Evolutionary conservation across 2,113 vertebrate genomes (phyloP).

Genomic region (Ammodytes marinus): DNA sequence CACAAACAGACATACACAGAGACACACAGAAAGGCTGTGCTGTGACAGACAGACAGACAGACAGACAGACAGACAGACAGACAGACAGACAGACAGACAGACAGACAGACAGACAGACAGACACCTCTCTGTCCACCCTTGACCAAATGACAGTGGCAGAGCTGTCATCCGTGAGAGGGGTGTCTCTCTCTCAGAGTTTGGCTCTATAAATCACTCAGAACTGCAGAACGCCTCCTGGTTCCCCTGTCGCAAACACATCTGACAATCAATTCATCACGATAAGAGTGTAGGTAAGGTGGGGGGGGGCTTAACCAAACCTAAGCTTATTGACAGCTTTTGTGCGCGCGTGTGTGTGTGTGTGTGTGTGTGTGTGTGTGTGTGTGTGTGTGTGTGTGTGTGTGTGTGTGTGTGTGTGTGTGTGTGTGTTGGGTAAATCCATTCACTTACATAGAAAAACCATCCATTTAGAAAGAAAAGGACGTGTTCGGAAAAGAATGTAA

Average conservation of each 20-base stretch:
- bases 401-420: too few species aligned
- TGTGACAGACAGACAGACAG: slow-evolving; percentile 11
- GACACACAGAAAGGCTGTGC: not conserved
- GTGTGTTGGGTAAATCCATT: too few species aligned
- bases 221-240: slow-evolving; percentile 35
- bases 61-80: slow-evolving; percentile 12
- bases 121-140: slow-evolving; percentile 42
- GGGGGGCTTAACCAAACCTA: slow-evolving; percentile 19
- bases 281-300: not conserved
- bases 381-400: too few species aligned
- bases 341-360: too few species aligned
- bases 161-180: slow-evolving; percentile 53
- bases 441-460: not conserved
- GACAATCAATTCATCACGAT: slow-evolving; percentile 70
- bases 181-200: slow-evolving; percentile 47
- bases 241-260: slow-evolving; percentile 61
- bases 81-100: slow-evolving; percentile 5
- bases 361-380: too few species aligned
- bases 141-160: slow-evolving; percentile 55
- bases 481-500: not conserved
- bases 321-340: slow-evolving; percentile 31
- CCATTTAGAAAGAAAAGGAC: not conserved
- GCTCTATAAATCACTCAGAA: slow-evolving; percentile 64
- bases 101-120: not conserved
- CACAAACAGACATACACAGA: slow-evolving; percentile 17